A percentile compares a stretch with the other conserved stretches of the same genome.
Conservation (phyloP, 2,797 vertebrate species). For the Phoebastria nigripes region DNA sequence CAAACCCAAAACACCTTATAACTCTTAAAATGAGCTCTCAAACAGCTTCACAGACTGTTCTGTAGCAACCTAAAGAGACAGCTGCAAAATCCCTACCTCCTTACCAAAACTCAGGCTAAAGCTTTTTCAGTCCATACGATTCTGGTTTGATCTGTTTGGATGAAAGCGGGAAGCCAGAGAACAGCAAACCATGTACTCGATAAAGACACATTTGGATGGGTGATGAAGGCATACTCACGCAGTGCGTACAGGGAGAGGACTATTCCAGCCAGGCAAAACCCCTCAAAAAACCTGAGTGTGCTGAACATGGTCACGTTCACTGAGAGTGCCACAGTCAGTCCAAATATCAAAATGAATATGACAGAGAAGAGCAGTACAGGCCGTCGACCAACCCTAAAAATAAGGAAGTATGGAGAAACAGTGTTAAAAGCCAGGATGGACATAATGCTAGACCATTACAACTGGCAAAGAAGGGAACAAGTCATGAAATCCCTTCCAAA, state of each 20-base stretch:
- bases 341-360: slow-evolving; percentile 92
- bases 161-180: neutral
- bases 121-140: neutral
- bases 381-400: slow-evolving; percentile 88
- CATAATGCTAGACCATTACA: neutral
- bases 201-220: neutral
- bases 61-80: neutral
- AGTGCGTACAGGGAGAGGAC: slow-evolving; percentile 89
- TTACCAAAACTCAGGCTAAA: neutral
- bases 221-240: slow-evolving; percentile 81
- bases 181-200: neutral
- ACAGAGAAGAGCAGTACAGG: slow-evolving; percentile 90
- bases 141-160: neutral
- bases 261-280: slow-evolving; percentile 95
- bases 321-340: slow-evolving; percentile 92
- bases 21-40: neutral
- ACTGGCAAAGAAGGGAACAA: neutral
- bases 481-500: neutral
- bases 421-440: neutral
- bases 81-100: neutral
- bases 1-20: neutral
- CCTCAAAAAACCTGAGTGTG: slow-evolving; percentile 98
- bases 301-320: slow-evolving; percentile 96
- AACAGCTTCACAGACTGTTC: neutral
- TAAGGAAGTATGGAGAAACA: neutral